These are phyloP conservation scores for Holacanthus passer DNA, from an alignment of 2,113 vertebrate species.

Conservation along the genomic window DNA sequence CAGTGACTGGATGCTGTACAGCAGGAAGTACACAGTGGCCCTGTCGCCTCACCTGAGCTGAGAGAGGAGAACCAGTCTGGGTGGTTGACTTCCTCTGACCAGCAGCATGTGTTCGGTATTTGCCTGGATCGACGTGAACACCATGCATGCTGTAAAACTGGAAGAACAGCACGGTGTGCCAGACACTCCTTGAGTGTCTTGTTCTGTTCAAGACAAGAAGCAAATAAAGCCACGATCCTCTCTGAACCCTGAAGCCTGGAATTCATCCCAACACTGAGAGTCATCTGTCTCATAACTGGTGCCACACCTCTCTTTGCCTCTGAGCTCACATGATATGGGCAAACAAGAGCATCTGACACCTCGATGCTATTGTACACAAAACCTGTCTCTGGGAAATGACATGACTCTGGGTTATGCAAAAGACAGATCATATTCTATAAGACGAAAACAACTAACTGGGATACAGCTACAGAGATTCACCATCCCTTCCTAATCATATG, in stretches of 20 bases:
- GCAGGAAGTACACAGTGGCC: constrained; percentile 24
- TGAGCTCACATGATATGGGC: constrained; percentile 41
- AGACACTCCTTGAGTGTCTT: not conserved
- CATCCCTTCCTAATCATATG: not conserved
- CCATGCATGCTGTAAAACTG: constrained; percentile 55
- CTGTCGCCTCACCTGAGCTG: constrained; percentile 2
- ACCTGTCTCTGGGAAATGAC: constrained; percentile 30
- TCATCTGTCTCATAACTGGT: constrained; percentile 20
- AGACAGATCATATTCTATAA: not conserved
- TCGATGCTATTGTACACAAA: constrained; percentile 49
- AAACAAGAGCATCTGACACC: constrained; percentile 63
- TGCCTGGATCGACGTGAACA: constrained; percentile 21
- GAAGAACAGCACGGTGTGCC: constrained; percentile 27
- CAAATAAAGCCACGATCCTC: constrained; percentile 29
- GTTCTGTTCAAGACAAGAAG: constrained; percentile 23
- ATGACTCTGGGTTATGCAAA: not conserved
- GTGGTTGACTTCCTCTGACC: constrained; percentile 53
- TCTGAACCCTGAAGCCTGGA: not conserved
- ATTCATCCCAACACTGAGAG: not conserved
- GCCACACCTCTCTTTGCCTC: constrained; percentile 31
- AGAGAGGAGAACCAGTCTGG: constrained; percentile 56
- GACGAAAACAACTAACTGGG: not conserved
- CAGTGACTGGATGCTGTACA: not conserved
- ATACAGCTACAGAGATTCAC: not conserved
- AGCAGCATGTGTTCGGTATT: constrained; percentile 8